Evolutionary conservation across 2,888 invertebrate genomes (phyloP), one percentile per base, ranked within the genome.

Genomic region (Augiades crinisus): DNA sequence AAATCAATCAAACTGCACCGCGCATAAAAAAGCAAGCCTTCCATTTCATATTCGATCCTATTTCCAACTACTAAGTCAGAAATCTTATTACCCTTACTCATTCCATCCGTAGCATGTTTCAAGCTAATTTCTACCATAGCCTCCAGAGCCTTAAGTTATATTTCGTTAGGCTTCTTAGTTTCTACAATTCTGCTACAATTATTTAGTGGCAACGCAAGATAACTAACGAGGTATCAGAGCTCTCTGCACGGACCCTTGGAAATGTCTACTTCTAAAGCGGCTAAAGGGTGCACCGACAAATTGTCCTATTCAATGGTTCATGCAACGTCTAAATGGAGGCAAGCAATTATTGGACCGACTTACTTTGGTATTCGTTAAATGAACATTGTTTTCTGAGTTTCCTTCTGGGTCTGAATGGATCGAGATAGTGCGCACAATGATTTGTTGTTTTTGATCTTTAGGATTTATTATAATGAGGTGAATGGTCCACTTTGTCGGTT

Each of bases 341-440:
- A 44, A 65, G 76, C 78, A 78, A 79, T 75, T 75, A 78, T 77
- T 75, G 71, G 65, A 66, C 57, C 57, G 55, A 57, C 72, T 78
- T 72, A 67, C 77, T 84, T 78, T 77, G 86, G 87, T 83, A 86
- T 87, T 78, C 83, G 65, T 82, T 82, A 85, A 88, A 86, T 86
- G 83, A 86, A 83, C 83, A 85, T 87, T 88, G 87, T 87, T 81
- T 78, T 76, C 78, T 68, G 59, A 64, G 75, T 77, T 75, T 67
- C 67, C 70, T 61, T 63, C 63, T 51, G 52, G 49, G 55, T 61
- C 59, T 78, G 79, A 81, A 82, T 79, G 73, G 81, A 59, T 54
- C 52, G 55, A 75, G 81, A 80, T 80, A 77, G 75, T 72, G 64
- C 76, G 51, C 45, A 51, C 51, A 72, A 73, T 74, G 78, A 80